Percentiles rank a stretch among this genome's conserved stretches.
These are phyloP conservation scores for Bactericera cockerelli DNA, from an alignment of 1,140 invertebrate genomes.

Conservation along the genomic window DNA sequence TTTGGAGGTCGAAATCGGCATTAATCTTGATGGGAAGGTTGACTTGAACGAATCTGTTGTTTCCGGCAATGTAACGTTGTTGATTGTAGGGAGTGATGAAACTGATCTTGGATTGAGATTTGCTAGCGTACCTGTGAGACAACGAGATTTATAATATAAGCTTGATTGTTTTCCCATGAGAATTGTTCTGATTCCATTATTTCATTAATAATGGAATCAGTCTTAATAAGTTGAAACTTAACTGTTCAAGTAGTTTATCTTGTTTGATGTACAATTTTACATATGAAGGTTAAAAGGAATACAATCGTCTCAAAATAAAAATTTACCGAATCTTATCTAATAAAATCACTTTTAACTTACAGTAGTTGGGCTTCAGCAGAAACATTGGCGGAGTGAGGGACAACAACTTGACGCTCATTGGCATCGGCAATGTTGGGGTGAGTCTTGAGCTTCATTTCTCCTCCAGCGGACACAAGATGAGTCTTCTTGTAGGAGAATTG, in stretches of 20 bases:
- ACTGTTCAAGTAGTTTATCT: no score
- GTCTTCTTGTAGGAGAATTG: conserved; percentile 39
- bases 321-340: no score
- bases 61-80: conserved; percentile 38
- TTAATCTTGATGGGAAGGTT: conserved; percentile 34
- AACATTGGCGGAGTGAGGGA: conserved; percentile 28
- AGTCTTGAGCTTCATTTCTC: conserved; percentile 30
- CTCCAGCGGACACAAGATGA: conserved; percentile 30
- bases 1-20: conserved; percentile 30
- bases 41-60: conserved; percentile 38
- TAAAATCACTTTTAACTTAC: conserved; percentile 12
- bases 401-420: conserved; percentile 21
- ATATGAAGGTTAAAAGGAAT: no score
- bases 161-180: no score
- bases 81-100: conserved; percentile 45
- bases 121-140: conserved; percentile 28
- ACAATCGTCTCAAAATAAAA: no score
- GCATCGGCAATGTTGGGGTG: conserved; percentile 25
- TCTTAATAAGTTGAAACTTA: no score
- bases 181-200: no score
- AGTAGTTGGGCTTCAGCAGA: conserved; percentile 32
- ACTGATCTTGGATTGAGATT: conserved; percentile 38
- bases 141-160: no score
- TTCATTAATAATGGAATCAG: no score
- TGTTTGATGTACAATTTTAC: no score